Percentiles rank a stretch among this genome's conserved stretches.
Evolutionary conservation across 1,140 invertebrate genomes (phyloP).

Genomic region (Cardiocondyla obscurior): DNA sequence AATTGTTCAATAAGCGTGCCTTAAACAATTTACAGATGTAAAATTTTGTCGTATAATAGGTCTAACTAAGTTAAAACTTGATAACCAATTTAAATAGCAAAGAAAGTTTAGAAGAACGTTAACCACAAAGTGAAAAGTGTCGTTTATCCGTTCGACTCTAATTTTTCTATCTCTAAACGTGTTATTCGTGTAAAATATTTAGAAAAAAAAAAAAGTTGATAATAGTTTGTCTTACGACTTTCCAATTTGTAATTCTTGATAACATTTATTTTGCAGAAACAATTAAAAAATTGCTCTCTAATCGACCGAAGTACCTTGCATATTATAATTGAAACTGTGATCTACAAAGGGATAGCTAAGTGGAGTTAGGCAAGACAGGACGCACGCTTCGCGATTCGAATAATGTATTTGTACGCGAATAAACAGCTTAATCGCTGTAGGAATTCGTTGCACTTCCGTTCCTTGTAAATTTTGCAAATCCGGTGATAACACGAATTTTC

Average conservation of each 20-base stretch:
- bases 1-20: conserved; percentile 31
- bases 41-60: neutral
- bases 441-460: conserved; percentile 16
- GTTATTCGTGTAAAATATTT: neutral
- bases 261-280: neutral
- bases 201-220: neutral
- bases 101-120: neutral
- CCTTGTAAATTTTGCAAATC: conserved; percentile 11
- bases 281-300: conserved; percentile 9
- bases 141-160: neutral
- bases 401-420: neutral
- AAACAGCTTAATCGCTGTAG: conserved; percentile 3
- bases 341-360: conserved; percentile 9
- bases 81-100: neutral
- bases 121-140: neutral
- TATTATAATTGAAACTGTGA: conserved; percentile 9
- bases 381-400: conserved; percentile 19
- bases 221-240: conserved; percentile 3
- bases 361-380: conserved; percentile 23
- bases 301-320: neutral
- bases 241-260: neutral
- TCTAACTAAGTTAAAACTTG: neutral
- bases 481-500: neutral
- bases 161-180: neutral
- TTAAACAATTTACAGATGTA: conserved; percentile 16